Base-by-base conservation (phyloP, 2,113 vertebrate genomes). In the Bettongia penicillata region DNA sequence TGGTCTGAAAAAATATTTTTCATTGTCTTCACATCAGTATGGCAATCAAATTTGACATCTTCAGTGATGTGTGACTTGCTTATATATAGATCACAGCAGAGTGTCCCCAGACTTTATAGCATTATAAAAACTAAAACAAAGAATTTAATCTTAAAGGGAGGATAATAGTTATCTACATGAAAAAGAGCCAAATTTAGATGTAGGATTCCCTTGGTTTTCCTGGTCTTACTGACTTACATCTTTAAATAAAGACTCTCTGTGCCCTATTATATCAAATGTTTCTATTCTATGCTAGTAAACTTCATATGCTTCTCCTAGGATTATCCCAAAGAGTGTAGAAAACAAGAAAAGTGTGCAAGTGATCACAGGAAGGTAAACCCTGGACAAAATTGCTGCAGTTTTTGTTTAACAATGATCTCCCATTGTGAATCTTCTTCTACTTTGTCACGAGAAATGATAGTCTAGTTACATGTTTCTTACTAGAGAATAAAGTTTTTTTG, bases 341-440 rank as follows among this genome's bases (percentile, higher is more conserved):
- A 68, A 31, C 11, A 37, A n/a, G 37, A 77, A n/a, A 77, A n/a
- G 12, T 16, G 5, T 77, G 4, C 68, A 77, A 77, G 14, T n/a
- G 8, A n/a, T n/a, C 14, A n/a, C 8, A n/a, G 1, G 37, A n/a
- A n/a, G 16, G 1, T 77, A 4, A 77, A 19, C 37, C 5, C 1
- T 43, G 22, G 5, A 77, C 10, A 68, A 68, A 12, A 2, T 68
- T 68, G 31, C 2, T 11, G 31, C 37, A 37, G 22, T n/a, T 43
- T 31, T 43, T 43, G 3, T 77, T 14, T 2, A 77, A 1, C 0
- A 77, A 43, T 77, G 7, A 77, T 14, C 31, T n/a, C 31, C 1
- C 14, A 12, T 77, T 77, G 0, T 37, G 12, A 77, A 61, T 61
- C 28, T 61, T 37, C 55, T 55, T 25, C 28, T 26, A 26, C 7